Evolutionary conservation across 2,888 invertebrate genomes (phyloP).

Genomic region (Bibio marci): DNA sequence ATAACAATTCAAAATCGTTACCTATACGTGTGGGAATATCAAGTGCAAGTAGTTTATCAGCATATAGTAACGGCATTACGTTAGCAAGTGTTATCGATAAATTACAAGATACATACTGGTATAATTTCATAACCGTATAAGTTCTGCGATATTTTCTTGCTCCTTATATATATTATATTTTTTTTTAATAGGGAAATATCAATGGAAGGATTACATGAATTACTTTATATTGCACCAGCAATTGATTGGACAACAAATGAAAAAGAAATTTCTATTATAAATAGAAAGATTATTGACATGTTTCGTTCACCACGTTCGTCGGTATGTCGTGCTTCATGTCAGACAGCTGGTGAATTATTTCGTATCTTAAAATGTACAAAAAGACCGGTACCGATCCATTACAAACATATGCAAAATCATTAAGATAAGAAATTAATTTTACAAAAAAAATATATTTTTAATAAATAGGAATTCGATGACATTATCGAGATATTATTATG

Average conservation of each 20-base stretch:
- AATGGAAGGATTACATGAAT: constrained; percentile 4
- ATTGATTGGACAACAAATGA: constrained; percentile 4
- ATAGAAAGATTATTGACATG: constrained; percentile 26
- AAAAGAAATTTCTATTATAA: constrained; percentile 20
- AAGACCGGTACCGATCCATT: constrained; percentile 29
- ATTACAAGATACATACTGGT: constrained; percentile 5
- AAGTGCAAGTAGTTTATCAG: background rate
- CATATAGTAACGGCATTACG: constrained; percentile 1
- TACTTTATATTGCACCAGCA: constrained; percentile 2
- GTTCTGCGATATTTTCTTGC: background rate
- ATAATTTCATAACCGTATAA: background rate
- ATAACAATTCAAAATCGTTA: background rate
- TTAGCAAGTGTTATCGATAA: constrained; percentile 3
- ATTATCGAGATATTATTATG: constrained; percentile 35
- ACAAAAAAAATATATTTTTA: no score
- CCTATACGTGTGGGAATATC: background rate
- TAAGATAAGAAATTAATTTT: no score
- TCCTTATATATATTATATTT: no score
- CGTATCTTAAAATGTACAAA: constrained; percentile 27
- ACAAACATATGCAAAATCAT: background rate
- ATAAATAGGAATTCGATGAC: constrained; percentile 34
- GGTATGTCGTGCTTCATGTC: constrained; percentile 27
- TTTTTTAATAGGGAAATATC: background rate
- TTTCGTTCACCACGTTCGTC: constrained; percentile 27
- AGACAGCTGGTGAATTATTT: constrained; percentile 27